A percentile compares a stretch with the other conserved stretches of the same genome.
These are phyloP conservation scores for Latrodectus geometricus DNA, from an alignment of 1,140 invertebrate genomes.

Conservation along the genomic window DNA sequence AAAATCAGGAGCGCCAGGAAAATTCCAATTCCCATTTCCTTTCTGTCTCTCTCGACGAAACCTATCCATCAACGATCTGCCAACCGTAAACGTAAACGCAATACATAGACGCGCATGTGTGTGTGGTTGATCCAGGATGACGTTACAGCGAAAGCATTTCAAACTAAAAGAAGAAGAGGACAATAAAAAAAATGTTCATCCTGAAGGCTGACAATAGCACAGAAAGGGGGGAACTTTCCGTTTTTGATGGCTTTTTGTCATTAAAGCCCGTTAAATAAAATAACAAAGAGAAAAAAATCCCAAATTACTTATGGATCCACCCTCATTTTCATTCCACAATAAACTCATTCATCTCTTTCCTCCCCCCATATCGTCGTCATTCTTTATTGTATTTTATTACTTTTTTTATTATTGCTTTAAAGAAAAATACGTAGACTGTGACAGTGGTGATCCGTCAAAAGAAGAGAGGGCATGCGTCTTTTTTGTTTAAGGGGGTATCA, in stretches of 20 bases:
- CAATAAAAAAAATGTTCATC: no score
- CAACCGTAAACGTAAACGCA: not conserved
- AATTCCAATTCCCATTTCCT: not conserved
- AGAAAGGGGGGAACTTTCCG: not conserved
- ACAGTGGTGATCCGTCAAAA: constrained; percentile 1
- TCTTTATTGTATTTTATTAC: not conserved
- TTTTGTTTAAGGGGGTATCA: not conserved
- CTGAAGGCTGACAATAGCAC: not conserved
- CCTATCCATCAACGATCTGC: not conserved
- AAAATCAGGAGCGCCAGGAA: not conserved
- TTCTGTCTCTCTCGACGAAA: not conserved
- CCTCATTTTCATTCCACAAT: not conserved
- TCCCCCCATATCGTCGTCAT: not conserved
- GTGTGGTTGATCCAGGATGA: not conserved
- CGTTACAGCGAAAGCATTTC: not conserved
- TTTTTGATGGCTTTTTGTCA: not conserved
- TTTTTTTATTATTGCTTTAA: not conserved
- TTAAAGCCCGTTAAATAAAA: not conserved
- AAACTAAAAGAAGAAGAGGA: not conserved
- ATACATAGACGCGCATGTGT: not conserved
- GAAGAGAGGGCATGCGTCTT: not conserved
- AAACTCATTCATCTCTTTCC: not conserved
- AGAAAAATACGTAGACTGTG: not conserved
- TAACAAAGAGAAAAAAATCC: not conserved
- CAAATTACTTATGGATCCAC: constrained; percentile 1